Evolutionary conservation across 1,140 invertebrate species (phyloP).

Genomic region (Drosophila watanabei): DNA sequence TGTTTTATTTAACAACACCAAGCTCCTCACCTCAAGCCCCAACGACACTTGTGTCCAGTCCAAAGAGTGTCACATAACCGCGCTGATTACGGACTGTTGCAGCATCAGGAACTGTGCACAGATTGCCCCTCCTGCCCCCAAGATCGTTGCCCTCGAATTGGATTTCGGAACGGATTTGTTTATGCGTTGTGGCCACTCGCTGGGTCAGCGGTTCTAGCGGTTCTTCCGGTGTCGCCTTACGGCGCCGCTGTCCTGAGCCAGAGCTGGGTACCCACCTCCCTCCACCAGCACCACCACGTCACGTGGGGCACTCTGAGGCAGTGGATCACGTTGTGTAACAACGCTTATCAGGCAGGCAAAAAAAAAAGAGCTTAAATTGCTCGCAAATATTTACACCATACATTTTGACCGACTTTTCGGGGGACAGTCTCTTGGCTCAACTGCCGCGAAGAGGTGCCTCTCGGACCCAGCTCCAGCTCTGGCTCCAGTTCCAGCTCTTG

Average conservation of each 20-base stretch:
- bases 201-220: slow-evolving; percentile 33
- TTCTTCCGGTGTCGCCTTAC: slow-evolving; percentile 18
- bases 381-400: slow-evolving; percentile 35
- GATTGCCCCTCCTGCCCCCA: neutral
- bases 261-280: neutral
- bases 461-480: neutral
- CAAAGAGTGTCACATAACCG: slow-evolving; percentile 7
- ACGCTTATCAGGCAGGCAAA: slow-evolving; percentile 20
- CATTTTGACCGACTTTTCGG: slow-evolving; percentile 46
- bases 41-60: slow-evolving; percentile 54
- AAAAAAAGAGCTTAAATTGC: slow-evolving; percentile 3
- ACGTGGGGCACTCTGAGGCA: slow-evolving; percentile 16
- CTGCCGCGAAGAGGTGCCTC: slow-evolving; percentile 3
- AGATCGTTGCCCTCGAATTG: slow-evolving; percentile 12
- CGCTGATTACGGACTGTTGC: slow-evolving; percentile 3
- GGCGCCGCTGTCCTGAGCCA: neutral
- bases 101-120: neutral
- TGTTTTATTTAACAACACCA: slow-evolving; percentile 10
- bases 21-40: neutral
- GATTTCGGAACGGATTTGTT: neutral
- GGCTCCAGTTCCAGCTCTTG: neutral
- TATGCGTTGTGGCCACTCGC: neutral
- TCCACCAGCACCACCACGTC: neutral
- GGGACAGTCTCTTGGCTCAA: slow-evolving; percentile 1
- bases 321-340: slow-evolving; percentile 22